Evolutionary conservation across 2,113 vertebrate genomes (phyloP).

Genomic region (Henicopernis longicauda): DNA sequence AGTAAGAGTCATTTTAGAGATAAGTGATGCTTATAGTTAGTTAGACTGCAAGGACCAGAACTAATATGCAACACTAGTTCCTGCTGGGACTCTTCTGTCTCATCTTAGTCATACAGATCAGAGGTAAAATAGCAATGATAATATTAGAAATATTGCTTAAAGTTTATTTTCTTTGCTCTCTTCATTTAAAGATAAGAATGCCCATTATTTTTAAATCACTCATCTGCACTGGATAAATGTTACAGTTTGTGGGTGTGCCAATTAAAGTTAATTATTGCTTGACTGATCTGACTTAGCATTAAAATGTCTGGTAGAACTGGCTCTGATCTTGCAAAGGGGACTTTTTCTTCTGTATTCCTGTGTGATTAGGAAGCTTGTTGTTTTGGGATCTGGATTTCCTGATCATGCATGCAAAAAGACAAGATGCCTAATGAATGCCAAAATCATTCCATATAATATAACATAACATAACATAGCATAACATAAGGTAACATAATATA

Average conservation of each 20-base stretch:
- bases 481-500: too few species aligned
- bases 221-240: constrained; percentile 22
- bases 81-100: not conserved
- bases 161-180: constrained; percentile 35
- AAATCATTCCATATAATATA: not conserved
- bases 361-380: not conserved
- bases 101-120: not conserved
- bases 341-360: constrained; percentile 25
- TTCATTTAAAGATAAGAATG: constrained; percentile 49
- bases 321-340: constrained; percentile 44
- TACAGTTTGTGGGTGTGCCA: constrained; percentile 48
- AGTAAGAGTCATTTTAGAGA: not conserved
- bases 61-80: not conserved
- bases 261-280: constrained; percentile 62
- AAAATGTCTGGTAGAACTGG: constrained; percentile 58
- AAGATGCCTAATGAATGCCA: not conserved
- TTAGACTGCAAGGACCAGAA: not conserved
- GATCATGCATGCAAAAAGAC: not conserved
- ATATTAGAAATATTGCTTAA: constrained; percentile 26
- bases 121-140: not conserved
- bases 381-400: not conserved
- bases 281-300: constrained; percentile 61
- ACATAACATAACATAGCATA: not conserved
- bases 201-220: constrained; percentile 50
- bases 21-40: not conserved